phyloP scores from a whole-genome alignment of 35 echinoderm and acorn worm genomes.

The Ophioderma brevispina region DNA sequence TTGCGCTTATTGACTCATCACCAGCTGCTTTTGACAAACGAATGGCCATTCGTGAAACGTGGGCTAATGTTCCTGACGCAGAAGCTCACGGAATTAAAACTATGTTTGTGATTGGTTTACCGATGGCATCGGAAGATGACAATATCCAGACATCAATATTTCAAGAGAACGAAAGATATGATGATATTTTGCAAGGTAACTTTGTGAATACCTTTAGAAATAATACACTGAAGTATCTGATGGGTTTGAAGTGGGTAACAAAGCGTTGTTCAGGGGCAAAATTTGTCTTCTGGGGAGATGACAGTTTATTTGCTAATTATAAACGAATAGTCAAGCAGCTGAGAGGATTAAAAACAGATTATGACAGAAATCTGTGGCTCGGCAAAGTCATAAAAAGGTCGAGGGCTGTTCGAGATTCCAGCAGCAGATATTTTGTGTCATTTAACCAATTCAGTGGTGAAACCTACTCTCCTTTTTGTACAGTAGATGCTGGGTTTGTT shows the following conservation, averaged over 20 bases:
- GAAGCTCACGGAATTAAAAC: conserved; percentile 54
- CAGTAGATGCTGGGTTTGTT: conserved; percentile 75
- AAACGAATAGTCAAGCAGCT: conserved; percentile 57
- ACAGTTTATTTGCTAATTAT: conserved; percentile 77
- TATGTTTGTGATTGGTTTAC: conserved; percentile 78
- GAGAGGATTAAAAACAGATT: conserved; percentile 43
- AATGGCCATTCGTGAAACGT: conserved; percentile 77
- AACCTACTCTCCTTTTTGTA: conserved; percentile 84
- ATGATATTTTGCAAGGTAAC: conserved; percentile 82
- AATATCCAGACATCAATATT: conserved; percentile 35
- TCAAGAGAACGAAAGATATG: conserved; percentile 78
- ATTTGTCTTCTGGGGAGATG: conserved; percentile 77
- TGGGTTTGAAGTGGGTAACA: conserved; percentile 61
- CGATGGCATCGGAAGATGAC: not conserved
- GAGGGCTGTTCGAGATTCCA: conserved; percentile 55
- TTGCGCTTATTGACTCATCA: conserved; percentile 61
- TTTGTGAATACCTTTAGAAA: conserved; percentile 71
- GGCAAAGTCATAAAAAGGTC: conserved; percentile 42
- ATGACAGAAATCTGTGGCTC: conserved; percentile 66
- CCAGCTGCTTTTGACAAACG: conserved; percentile 61
- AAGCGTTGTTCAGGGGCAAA: conserved; percentile 38
- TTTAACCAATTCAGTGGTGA: conserved; percentile 7
- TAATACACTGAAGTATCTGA: conserved; percentile 59
- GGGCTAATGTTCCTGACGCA: conserved; percentile 70
- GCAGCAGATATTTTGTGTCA: conserved; percentile 68